Evolutionary conservation across 2,888 invertebrate species (phyloP).

Genomic region (Siphlonurus alternatus): DNA sequence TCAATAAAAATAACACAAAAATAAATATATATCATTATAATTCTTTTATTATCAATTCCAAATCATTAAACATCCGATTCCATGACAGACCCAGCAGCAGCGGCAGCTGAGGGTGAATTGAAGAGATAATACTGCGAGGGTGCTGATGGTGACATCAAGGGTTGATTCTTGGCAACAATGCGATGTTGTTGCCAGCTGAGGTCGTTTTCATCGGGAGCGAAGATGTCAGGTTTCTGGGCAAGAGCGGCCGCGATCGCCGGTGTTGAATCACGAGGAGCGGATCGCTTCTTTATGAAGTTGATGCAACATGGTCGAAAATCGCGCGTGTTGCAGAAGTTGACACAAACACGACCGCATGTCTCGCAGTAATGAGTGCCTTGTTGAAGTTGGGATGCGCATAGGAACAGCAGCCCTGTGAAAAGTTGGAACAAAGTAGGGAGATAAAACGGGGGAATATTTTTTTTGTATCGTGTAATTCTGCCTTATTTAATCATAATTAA

Average conservation of each 20-base stretch:
- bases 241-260: too few species aligned
- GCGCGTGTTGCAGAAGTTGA: constrained; percentile 4
- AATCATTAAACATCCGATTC: background rate
- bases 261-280: too few species aligned
- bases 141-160: too few species aligned
- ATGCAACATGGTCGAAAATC: constrained; percentile 1
- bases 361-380: background rate
- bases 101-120: background rate
- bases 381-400: background rate
- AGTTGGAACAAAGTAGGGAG: too few species aligned
- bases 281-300: background rate
- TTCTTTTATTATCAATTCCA: too few species aligned
- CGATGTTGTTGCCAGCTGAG: too few species aligned
- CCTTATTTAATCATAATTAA: background rate
- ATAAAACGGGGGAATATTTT: background rate
- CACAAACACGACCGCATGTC: background rate
- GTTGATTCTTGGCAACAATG: too few species aligned
- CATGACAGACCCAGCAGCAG: background rate
- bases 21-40: too few species aligned
- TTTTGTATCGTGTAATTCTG: background rate
- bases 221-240: background rate
- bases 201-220: too few species aligned
- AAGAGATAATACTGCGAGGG: background rate
- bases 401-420: background rate
- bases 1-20: background rate